Evolutionary conservation across 2,888 invertebrate species (phyloP), one percentile per base, ranked within the genome.

Genomic region (Drosophila melanosoma): DNA sequence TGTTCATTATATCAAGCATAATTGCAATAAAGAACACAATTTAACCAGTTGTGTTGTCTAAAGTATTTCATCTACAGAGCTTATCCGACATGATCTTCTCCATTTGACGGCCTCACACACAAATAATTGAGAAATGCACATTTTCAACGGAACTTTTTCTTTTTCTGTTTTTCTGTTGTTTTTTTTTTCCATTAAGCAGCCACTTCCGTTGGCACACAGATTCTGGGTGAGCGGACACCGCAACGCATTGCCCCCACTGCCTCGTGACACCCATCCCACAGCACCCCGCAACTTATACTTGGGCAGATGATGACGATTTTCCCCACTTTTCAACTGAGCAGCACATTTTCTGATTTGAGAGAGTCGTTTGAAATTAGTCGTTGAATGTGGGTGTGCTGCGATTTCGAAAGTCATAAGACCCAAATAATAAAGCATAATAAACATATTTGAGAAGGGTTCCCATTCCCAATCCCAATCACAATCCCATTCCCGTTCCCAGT

Each of bases 41-140:
- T 60, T 3, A 20, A 35, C 20, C 35, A 42, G 15, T 40, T 60
- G 29, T 33, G 23, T 15, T 35, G 20, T 59, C 51, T 59, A 56
- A 68, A 52, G 73, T 73, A 73, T 76, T 62, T 58, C 40, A 59
- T 29, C 54, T 60, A 42, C 53, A 63, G 59, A 56, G 57, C 60
- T 63, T 63, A 62, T 69, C 68, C 49, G 60, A 10, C 49, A 51
- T 45, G 48, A 69, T 61, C 59, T 52, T 66, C 69, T 57, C 53
- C 60, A 58, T 63, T 73, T 79, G 68, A 72, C 69, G 60, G 67
- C 74, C 74, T 70, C 76, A 79, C 75, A 38, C 56, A 82, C 75
- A 77, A 83, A 74, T 83, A 85, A 89, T 89, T 85, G 78, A 77
- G 77, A 75, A 79, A 76, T 88, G 79, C 75, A 81, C 74, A 78